Base-by-base conservation (phyloP, 2,888 invertebrate species). In the Drosophila hamatofila region DNA sequence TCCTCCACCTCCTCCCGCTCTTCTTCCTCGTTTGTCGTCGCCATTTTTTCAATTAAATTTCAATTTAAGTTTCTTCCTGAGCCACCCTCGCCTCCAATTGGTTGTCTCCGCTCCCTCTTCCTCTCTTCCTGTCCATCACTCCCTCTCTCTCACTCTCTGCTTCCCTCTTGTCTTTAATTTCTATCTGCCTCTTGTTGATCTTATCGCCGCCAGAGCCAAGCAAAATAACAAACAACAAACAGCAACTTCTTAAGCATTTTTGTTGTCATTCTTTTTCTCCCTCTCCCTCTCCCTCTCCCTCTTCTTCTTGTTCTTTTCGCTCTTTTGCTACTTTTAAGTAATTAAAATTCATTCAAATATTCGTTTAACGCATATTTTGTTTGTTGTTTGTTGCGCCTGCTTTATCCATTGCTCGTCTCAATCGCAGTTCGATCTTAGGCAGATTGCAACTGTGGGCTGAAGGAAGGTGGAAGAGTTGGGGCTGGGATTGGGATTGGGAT, bases 41-140 rank as follows among this genome's bases (percentile, higher is more conserved):
- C 69, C 62, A 69, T 76, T 83, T 85, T 67, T 75, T 62, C 76
- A 85, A 83, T 83, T 81, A 59, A 82, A 82, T 79, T 81, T 85
- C 72, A 83, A 83, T 75, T 76, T 75, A 37, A 68, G 57, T 65
- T 70, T 68, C 63, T 75, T 79, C 56, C 62, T 60, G 41, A 74
- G 46, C 39, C 65, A 27, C 35, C 60, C 52, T 21, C 35, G 33
- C 52, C 21, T n/a, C 30, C 44, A 5, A 39, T 51, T 30, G 37
- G 3, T 5, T 18, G 2, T 7, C 33, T 27, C 12, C 30, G 27
- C 33, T 21, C 23, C 11, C 16, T 21, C 14, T 3, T 12, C 16
- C 23, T 11, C 35, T 11, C 21, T 30, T 0, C 8, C 18, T 18
- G 11, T 12, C 52, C 2, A 23, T 3, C 2, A n/a, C 3, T 16